Base-by-base conservation (phyloP, 2,888 invertebrate genomes). In the Neocrepidodera transversa region DNA sequence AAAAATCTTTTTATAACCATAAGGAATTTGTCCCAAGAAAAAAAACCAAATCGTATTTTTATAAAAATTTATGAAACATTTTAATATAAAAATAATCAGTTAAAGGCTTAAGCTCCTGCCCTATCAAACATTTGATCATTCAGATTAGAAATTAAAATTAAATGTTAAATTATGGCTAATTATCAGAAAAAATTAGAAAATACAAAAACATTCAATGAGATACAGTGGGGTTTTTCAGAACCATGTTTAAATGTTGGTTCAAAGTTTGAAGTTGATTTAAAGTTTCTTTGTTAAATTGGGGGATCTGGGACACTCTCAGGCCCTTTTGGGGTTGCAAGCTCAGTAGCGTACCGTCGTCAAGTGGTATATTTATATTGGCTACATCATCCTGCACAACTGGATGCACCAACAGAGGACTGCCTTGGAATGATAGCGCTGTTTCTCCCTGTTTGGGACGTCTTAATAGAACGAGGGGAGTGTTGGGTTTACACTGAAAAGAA, bases 311-410 rank as follows among this genome's bases (percentile, higher is more conserved):
- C 38, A 76, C 66, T 20, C 82, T 72, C 3, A 82, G 66, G 11
- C 81, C 81, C 55, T 72, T 80, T 56, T 82, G 82, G 0, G 88
- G 88, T 66, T 87, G 82, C 1, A 89, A 76, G 0, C 87, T 86
- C 2, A 88, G 78, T 74, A 87, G 78, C 6, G 84, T 83, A 16
- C 88, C 88, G 72, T 88, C 85, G 14, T 79, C 73, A 0, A 89
- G 78, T 0, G 87, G 84, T n/a, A 89, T 87, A 75, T 87, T 88
- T 68, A 88, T 83, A 75, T 86, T 88, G 0, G 87, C 86, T 61
- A 81, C 82, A 30, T 82, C 81, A 13, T 86, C 84, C 0, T 80
- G 76, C 1, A 77, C 65, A 8, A 79, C 69, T 1, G 76, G 75
- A 0, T 85, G 83, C 40, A 86, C 85, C 76, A 87, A 78, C 38